These are phyloP conservation scores for Beris morrisii DNA, from an alignment of 2,888 invertebrate species.

Conservation along the genomic window DNA sequence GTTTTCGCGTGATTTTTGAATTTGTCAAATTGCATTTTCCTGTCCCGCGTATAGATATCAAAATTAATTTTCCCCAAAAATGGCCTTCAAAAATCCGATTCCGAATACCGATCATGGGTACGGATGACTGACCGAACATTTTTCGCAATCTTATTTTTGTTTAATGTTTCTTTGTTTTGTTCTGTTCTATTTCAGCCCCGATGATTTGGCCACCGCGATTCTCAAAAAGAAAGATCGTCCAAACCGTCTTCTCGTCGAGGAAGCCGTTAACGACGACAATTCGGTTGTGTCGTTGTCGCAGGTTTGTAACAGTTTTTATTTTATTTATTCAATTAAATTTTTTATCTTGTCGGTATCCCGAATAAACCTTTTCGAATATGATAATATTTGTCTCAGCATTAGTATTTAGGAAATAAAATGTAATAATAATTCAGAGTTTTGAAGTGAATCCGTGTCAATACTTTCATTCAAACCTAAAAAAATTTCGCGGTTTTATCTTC, in stretches of 20 bases:
- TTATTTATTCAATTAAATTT: no score
- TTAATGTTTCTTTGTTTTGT: constrained; percentile 8
- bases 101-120: constrained; percentile 21
- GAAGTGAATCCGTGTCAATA: no score
- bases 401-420: no score
- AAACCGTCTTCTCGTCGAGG: constrained; percentile 96
- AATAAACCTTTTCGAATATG: not conserved
- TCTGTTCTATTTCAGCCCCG: constrained; percentile 60
- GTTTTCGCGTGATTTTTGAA: constrained; percentile 1
- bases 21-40: not conserved
- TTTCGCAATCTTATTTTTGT: no score
- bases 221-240: constrained; percentile 96
- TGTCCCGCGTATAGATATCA: not conserved
- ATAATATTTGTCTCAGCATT: not conserved
- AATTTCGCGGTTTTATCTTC: no score
- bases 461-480: no score
- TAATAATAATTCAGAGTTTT: no score
- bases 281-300: constrained; percentile 96
- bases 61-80: constrained; percentile 28
- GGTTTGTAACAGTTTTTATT: constrained; percentile 57
- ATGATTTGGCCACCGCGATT: constrained; percentile 97
- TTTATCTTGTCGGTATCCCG: not conserved
- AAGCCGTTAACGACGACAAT: constrained; percentile 98
- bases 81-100: constrained; percentile 32
- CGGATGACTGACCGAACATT: not conserved